Evolutionary conservation across 1,140 invertebrate genomes (phyloP).

Genomic region (Teleopsis dalmanni): DNA sequence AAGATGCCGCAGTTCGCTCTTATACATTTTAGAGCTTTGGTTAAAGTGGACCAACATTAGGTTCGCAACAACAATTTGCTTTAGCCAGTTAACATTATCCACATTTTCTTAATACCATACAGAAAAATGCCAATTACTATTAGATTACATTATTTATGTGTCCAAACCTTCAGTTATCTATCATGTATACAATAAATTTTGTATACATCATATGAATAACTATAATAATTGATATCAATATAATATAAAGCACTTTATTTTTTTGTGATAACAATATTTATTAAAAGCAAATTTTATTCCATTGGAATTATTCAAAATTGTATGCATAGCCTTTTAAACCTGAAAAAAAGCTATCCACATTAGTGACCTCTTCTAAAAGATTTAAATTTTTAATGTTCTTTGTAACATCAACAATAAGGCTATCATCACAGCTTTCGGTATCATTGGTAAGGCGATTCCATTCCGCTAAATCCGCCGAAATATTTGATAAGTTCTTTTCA

Average conservation of each 20-base stretch:
- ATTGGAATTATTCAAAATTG: constrained; percentile 11
- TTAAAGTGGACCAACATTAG: background rate
- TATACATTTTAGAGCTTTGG: no score
- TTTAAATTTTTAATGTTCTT: constrained; percentile 3
- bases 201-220: no score
- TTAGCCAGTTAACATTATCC: background rate
- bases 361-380: background rate
- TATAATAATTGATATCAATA: no score
- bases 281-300: background rate
- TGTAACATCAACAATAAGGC: background rate
- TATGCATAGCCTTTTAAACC: constrained; percentile 13
- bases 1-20: no score
- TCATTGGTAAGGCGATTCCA: constrained; percentile 24
- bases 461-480: constrained; percentile 22
- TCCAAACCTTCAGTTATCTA: no score
- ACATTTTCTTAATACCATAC: background rate
- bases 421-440: background rate
- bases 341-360: constrained; percentile 18
- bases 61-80: background rate
- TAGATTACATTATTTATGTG: no score
- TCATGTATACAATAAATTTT: no score
- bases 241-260: no score
- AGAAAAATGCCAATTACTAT: background rate
- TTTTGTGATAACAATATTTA: background rate
- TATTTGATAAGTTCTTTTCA: constrained; percentile 23